Conservation (phyloP, 2,888 invertebrate genomes). For the Cyaniris semiargus region DNA sequence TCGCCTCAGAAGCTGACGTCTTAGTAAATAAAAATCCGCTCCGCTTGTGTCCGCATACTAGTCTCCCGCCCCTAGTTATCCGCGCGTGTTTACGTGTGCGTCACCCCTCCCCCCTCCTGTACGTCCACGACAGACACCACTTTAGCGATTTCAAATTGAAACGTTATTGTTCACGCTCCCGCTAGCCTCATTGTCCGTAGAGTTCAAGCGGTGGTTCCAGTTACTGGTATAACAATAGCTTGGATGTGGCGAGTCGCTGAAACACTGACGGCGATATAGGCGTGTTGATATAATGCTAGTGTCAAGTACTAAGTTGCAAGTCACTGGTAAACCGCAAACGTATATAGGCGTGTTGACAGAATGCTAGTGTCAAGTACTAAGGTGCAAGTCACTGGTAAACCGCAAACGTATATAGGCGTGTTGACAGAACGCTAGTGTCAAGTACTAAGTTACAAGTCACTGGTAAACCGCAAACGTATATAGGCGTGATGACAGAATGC, state of each 20-base stretch:
- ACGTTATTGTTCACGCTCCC: constrained; percentile 18
- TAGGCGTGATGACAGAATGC: too few species aligned
- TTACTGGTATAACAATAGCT: not conserved
- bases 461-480: too few species aligned
- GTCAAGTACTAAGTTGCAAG: not conserved
- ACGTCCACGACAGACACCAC: constrained; percentile 31
- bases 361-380: too few species aligned
- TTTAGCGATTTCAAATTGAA: constrained; percentile 31
- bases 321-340: too few species aligned
- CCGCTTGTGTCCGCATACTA: not conserved
- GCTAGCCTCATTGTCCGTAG: constrained; percentile 12
- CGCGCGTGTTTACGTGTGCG: constrained; percentile 3
- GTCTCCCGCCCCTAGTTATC: constrained; percentile 1
- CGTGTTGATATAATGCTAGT: not conserved
- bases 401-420: too few species aligned
- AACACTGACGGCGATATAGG: not conserved
- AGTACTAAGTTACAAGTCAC: too few species aligned
- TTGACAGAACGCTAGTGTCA: too few species aligned
- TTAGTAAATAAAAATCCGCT: not conserved
- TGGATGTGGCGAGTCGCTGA: not conserved
- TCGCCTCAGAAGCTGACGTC: too few species aligned
- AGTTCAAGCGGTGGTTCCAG: not conserved
- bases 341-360: too few species aligned
- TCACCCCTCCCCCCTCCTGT: not conserved
- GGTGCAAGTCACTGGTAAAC: too few species aligned